Evolutionary conservation across 2,113 vertebrate species (phyloP), one percentile per base, ranked within the genome.

Genomic region (Pandion haliaetus): DNA sequence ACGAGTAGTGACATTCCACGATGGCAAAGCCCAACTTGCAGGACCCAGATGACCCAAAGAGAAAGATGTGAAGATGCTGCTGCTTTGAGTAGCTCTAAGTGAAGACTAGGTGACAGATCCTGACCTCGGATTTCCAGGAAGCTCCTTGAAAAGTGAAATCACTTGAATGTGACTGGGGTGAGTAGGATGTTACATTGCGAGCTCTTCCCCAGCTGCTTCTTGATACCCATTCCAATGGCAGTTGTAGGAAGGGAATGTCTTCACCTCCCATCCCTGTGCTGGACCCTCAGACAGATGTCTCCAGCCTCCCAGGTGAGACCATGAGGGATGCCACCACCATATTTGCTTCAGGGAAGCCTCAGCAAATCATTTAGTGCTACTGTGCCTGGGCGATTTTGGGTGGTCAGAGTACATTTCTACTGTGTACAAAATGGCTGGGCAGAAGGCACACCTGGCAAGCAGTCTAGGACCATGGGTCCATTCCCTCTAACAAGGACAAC

Each of bases 351-450:
- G 50, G 24, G 29, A 36, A 82, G 13, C 52, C 29, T n/a, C 10
- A 73, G 44, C 3, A 55, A 82, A 86, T 20, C 0, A 0, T 16
- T 47, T n/a, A 12, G 45, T 61, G 59, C 70, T 72, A 8, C 86
- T 91, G 92, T 90, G n/a, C 38, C 69, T 89, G 71, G 21, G 21
- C 34, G 9, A 32, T 76, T 91, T 88, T n/a, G 83, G 40, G 63
- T 55, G 80, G 17, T 57, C 91, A 91, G 70, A 91, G 72, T 65
- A 73, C 77, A 52, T 55, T 94, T 88, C 83, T 66, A 42, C 82
- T 50, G n/a, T 42, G 65, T 78, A 90, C 95, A 94, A 86, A 82
- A 47, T 15, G 19, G 14, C 88, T 55, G 29, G 85, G 52, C 44
- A 93, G 70, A 88, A 74, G 62, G 17, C 55, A 91, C 17, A 59